Evolutionary conservation across 2,888 invertebrate genomes (phyloP).

Genomic region (Gnatocerus cornutus): DNA sequence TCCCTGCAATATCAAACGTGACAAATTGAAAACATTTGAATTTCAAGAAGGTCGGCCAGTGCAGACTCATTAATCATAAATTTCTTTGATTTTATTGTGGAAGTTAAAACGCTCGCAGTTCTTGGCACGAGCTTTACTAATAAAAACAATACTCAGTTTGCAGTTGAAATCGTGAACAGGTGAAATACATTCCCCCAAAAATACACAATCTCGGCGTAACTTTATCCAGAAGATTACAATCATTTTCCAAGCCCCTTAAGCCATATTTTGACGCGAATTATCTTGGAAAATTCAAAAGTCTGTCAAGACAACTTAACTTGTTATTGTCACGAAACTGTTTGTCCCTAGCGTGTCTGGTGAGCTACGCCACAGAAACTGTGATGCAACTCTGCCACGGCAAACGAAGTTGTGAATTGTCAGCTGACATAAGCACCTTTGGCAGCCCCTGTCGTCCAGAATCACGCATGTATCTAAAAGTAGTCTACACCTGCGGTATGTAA

Average conservation of each 20-base stretch:
- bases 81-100: conserved; percentile 10
- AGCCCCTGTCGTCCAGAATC: conserved; percentile 87
- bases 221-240: no score
- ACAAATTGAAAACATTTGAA: conserved; percentile 5
- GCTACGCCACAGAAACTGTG: conserved; percentile 92
- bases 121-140: background rate
- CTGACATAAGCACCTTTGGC: conserved; percentile 88
- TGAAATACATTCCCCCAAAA: conserved; percentile 8
- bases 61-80: conserved; percentile 5
- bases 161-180: no score
- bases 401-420: conserved; percentile 84
- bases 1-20: background rate
- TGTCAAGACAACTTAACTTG: no score
- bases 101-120: background rate
- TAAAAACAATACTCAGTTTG: no score
- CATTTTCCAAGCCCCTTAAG: no score
- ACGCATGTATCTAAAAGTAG: conserved; percentile 88
- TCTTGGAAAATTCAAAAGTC: no score
- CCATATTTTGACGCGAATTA: no score
- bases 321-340: no score
- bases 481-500: conserved; percentile 88
- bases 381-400: conserved; percentile 90
- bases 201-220: background rate
- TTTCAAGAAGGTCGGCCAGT: conserved; percentile 1
- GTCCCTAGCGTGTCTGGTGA: conserved; percentile 85